phyloP scores from a whole-genome alignment of 2,113 vertebrate species.

The Amazona vittata region DNA sequence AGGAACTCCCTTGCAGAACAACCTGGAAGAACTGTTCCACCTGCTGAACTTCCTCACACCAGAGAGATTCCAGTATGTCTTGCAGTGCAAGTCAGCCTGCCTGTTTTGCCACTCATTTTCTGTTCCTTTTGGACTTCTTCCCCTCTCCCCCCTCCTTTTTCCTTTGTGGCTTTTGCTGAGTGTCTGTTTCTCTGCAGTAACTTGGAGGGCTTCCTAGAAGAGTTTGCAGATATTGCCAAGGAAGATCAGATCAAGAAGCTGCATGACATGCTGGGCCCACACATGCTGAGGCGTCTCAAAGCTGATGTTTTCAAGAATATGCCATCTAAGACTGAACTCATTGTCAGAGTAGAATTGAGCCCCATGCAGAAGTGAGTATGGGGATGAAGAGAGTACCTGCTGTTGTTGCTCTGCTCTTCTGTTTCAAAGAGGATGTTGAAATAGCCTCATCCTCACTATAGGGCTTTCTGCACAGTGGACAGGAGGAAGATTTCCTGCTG shows the following conservation, averaged over 20 bases:
- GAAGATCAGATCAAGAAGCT: constrained; percentile 99
- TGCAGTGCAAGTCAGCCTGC: constrained; percentile 6
- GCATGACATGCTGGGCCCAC: constrained; percentile 96
- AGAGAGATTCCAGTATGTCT: constrained; percentile 92
- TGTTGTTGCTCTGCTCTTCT: not conserved
- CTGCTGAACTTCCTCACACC: constrained; percentile 96
- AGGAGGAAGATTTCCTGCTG: not conserved
- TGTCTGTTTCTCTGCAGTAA: constrained; percentile 79
- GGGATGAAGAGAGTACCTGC: not conserved
- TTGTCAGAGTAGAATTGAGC: constrained; percentile 94
- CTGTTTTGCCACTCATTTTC: not conserved
- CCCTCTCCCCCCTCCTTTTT: not conserved
- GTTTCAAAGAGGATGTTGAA: not conserved
- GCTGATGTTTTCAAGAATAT: constrained; percentile 99
- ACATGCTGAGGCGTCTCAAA: constrained; percentile 96
- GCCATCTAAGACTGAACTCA: constrained; percentile 96
- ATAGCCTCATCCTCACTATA: not conserved
- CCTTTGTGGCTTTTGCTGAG: not conserved
- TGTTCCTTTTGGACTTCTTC: not conserved
- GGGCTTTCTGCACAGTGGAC: not conserved
- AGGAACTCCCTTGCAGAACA: constrained; percentile 95
- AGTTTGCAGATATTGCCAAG: constrained; percentile 98
- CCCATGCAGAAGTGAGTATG: constrained; percentile 94
- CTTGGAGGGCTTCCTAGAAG: constrained; percentile 95
- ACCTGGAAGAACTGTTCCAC: constrained; percentile 95